Conservation (phyloP, 2,888 invertebrate genomes). For the Liodrosophila aerea region DNA sequence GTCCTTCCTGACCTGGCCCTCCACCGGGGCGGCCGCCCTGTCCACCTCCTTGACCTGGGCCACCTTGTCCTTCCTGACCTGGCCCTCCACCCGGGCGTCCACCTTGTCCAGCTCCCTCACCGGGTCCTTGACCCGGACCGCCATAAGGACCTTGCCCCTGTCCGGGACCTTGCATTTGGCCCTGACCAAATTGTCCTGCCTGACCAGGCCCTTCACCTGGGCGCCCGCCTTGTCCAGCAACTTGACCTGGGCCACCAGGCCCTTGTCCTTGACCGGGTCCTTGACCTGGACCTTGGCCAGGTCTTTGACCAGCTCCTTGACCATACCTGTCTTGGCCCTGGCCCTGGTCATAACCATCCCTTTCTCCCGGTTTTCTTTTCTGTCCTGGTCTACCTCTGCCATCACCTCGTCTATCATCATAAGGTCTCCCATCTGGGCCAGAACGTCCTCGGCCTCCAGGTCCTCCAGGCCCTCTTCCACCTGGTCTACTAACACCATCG, state of each 20-base stretch:
- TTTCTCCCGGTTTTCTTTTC: neutral
- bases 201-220: neutral
- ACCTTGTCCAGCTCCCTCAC: neutral
- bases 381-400: constrained; percentile 7
- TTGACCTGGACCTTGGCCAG: neutral
- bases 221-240: neutral
- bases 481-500: neutral
- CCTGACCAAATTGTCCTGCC: no score
- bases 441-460: constrained; percentile 1
- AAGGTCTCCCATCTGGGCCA: constrained; percentile 6
- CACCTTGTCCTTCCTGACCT: neutral
- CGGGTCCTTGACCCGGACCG: neutral
- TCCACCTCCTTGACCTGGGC: neutral
- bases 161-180: neutral
- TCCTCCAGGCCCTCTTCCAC: neutral
- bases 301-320: no score
- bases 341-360: no score
- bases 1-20: neutral
- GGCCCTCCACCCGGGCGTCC: neutral
- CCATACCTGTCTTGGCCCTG: no score
- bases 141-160: neutral
- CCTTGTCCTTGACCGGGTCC: neutral
- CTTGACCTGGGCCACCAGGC: neutral
- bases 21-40: neutral
- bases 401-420: constrained; percentile 3